phyloP scores from a whole-genome alignment of 2,888 invertebrate species.

The Mayetiola destructor region DNA sequence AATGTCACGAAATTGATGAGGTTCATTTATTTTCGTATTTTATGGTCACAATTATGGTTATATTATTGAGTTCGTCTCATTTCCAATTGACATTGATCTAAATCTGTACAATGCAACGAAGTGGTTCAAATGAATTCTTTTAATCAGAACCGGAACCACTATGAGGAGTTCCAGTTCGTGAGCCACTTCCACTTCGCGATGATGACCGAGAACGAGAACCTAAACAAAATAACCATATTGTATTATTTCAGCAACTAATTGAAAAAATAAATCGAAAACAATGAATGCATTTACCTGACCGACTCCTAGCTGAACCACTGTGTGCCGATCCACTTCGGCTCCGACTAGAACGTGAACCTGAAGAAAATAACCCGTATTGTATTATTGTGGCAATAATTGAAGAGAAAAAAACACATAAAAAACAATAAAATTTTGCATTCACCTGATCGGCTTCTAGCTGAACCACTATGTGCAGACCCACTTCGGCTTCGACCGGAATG shows the following conservation, averaged over 20 bases:
- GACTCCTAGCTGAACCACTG: neutral
- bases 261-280: neutral
- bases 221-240: neutral
- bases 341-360: conserved; percentile 25
- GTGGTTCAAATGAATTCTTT: too few species aligned
- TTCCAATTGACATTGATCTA: too few species aligned
- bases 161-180: conserved; percentile 14
- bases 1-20: too few species aligned
- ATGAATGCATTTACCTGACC: neutral
- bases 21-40: too few species aligned
- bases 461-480: conserved; percentile 14
- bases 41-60: too few species aligned
- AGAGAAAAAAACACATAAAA: too few species aligned
- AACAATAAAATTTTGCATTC: neutral
- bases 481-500: conserved; percentile 25
- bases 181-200: conserved; percentile 22
- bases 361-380: neutral
- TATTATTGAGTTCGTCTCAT: too few species aligned
- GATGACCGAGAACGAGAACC: conserved; percentile 24
- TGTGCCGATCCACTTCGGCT: conserved; percentile 17
- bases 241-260: neutral
- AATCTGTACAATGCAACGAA: too few species aligned
- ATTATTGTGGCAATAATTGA: neutral
- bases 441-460: neutral
- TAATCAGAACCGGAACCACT: conserved; percentile 32